phyloP scores from a whole-genome alignment of 2,113 vertebrate species.

The zebrafish (Danio rerio) region DNA sequence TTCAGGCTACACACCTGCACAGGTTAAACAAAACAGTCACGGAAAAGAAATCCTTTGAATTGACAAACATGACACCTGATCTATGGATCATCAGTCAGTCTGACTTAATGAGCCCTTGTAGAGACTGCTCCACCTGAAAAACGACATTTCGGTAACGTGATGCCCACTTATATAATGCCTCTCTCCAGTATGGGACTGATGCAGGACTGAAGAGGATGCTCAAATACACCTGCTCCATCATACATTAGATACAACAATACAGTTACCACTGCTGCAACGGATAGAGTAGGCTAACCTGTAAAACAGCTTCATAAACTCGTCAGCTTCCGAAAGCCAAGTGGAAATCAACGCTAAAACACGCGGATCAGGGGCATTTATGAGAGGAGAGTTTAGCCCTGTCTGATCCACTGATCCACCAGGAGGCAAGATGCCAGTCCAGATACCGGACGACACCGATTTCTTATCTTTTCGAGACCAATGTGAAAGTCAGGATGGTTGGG shows the following conservation, averaged over 20 bases:
- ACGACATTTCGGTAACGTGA: conserved; percentile 58
- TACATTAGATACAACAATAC: conserved; percentile 1
- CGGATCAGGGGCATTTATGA: conserved; percentile 38
- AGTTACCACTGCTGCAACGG: not conserved
- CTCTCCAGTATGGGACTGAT: conserved; percentile 44
- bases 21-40: conserved; percentile 47
- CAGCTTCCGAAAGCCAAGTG: not conserved
- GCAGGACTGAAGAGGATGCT: conserved; percentile 46
- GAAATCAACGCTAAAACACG: not conserved
- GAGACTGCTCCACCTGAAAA: conserved; percentile 57
- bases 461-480: conserved; percentile 84
- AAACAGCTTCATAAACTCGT: too few species aligned
- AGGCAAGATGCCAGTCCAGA: conserved; percentile 80
- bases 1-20: conserved; percentile 40
- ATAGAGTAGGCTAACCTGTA: not conserved
- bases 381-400: conserved; percentile 28
- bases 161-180: conserved; percentile 59
- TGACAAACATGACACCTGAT: conserved; percentile 61
- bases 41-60: conserved; percentile 51
- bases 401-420: not conserved
- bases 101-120: conserved; percentile 56
- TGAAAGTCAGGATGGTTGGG: conserved; percentile 82
- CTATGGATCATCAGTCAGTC: conserved; percentile 56
- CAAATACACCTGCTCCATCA: conserved; percentile 55
- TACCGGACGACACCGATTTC: conserved; percentile 85